phyloP scores from a whole-genome alignment of 1,140 invertebrate genomes.

The Euwallacea similis region DNA sequence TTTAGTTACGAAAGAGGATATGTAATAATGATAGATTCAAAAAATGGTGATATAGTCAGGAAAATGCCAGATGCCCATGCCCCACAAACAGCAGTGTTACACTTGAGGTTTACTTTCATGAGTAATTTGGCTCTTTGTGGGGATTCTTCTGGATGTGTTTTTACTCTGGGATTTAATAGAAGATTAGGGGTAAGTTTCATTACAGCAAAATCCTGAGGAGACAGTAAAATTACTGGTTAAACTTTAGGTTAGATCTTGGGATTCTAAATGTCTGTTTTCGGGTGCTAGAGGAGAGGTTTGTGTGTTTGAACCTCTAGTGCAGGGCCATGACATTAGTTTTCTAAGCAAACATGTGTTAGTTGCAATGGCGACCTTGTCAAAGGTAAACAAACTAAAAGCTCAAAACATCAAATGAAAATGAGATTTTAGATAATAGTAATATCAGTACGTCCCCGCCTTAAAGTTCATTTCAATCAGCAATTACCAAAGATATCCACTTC shows the following conservation, averaged over 20 bases:
- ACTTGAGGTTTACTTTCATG: slow-evolving; percentile 70
- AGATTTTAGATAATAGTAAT: slow-evolving; percentile 64
- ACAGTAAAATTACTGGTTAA: background rate
- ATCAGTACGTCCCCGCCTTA: slow-evolving; percentile 74
- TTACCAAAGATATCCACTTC: slow-evolving; percentile 64
- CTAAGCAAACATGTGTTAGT: slow-evolving; percentile 77
- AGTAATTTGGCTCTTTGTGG: slow-evolving; percentile 75
- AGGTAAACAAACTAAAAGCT: slow-evolving; percentile 60
- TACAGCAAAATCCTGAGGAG: background rate
- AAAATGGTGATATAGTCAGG: slow-evolving; percentile 74
- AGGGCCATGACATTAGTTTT: slow-evolving; percentile 69
- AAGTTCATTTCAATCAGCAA: slow-evolving; percentile 54
- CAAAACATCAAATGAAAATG: background rate
- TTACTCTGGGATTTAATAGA: slow-evolving; percentile 89
- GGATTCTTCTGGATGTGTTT: slow-evolving; percentile 97
- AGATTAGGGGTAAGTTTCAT: slow-evolving; percentile 72
- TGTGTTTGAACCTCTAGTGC: slow-evolving; percentile 81
- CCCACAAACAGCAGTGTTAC: slow-evolving; percentile 82
- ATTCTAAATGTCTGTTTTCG: slow-evolving; percentile 88
- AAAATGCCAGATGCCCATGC: slow-evolving; percentile 84
- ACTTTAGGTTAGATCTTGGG: slow-evolving; percentile 66
- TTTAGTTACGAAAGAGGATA: slow-evolving; percentile 76
- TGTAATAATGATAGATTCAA: slow-evolving; percentile 80
- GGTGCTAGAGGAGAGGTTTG: slow-evolving; percentile 94
- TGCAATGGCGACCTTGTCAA: slow-evolving; percentile 90